Evolutionary conservation across 1,140 invertebrate species (phyloP).

Genomic region (Dysdera silvatica): DNA sequence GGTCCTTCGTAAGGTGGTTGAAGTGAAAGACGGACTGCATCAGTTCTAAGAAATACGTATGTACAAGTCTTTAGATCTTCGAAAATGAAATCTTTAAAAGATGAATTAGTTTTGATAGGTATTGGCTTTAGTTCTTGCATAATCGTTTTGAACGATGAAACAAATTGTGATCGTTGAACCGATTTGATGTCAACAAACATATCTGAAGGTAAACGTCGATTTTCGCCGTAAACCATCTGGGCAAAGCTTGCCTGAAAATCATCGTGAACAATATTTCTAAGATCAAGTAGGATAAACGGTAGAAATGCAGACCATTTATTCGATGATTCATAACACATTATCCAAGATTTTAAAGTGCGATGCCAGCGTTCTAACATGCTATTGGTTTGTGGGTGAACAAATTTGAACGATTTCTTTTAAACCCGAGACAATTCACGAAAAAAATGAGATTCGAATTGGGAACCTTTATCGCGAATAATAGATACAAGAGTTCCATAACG

Average conservation of each 20-base stretch:
- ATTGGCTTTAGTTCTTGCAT: background rate
- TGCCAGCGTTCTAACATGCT: slow-evolving; percentile 42
- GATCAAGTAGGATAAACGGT: slow-evolving; percentile 40
- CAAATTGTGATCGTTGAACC: background rate
- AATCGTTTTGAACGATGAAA: background rate
- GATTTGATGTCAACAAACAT: background rate
- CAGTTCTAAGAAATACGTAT: background rate
- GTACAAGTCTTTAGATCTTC: background rate
- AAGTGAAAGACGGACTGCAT: background rate
- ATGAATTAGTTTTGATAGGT: background rate
- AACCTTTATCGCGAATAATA: background rate
- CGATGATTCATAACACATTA: background rate
- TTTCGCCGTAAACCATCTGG: slow-evolving; percentile 32
- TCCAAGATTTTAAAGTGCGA: slow-evolving; percentile 41
- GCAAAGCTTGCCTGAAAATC: slow-evolving; percentile 29
- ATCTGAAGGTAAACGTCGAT: slow-evolving; percentile 26
- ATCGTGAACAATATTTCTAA: slow-evolving; percentile 33
- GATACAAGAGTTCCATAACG: background rate
- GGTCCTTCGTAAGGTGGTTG: background rate
- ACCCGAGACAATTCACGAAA: background rate
- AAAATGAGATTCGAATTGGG: background rate
- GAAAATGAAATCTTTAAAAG: background rate
- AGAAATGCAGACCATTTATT: slow-evolving; percentile 39
- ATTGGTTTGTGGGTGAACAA: slow-evolving; percentile 38
- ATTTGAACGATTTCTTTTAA: background rate